Percentiles rank a stretch among this genome's conserved stretches.
Evolutionary conservation across 2,888 invertebrate genomes (phyloP).

Genomic region (Cephus runcator): DNA sequence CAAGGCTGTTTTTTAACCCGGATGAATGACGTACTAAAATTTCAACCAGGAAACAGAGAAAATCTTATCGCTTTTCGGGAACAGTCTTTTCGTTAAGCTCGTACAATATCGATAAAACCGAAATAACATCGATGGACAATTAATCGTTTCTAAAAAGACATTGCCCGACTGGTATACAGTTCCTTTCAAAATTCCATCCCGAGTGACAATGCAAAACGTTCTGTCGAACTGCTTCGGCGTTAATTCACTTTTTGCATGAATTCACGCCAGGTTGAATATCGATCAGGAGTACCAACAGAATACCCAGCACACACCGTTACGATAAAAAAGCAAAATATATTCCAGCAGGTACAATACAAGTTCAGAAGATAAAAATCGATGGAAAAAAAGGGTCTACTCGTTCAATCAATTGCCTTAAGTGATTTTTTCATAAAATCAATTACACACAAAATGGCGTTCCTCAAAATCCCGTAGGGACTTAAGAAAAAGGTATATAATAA

Average conservation of each 20-base stretch:
- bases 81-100: neutral
- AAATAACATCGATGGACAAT: neutral
- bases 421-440: neutral
- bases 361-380: neutral
- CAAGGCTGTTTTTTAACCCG: conserved; percentile 35
- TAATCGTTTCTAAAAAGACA: neutral
- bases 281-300: neutral
- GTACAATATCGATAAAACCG: neutral
- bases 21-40: neutral
- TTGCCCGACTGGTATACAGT: neutral
- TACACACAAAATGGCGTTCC: neutral
- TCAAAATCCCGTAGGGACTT: neutral
- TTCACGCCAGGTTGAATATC: neutral
- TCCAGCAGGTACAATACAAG: neutral
- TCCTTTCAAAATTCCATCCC: neutral
- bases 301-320: neutral
- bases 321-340: neutral
- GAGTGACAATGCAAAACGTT: too few relatives aligned
- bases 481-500: neutral
- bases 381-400: neutral
- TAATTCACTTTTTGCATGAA: conserved; percentile 2
- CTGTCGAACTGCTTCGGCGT: neutral
- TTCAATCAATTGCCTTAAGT: neutral
- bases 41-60: neutral
- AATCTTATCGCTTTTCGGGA: neutral